Evolutionary conservation across 2,797 vertebrate genomes (phyloP), one percentile per base, ranked within the genome.

Genomic region (Myotis myotis): DNA sequence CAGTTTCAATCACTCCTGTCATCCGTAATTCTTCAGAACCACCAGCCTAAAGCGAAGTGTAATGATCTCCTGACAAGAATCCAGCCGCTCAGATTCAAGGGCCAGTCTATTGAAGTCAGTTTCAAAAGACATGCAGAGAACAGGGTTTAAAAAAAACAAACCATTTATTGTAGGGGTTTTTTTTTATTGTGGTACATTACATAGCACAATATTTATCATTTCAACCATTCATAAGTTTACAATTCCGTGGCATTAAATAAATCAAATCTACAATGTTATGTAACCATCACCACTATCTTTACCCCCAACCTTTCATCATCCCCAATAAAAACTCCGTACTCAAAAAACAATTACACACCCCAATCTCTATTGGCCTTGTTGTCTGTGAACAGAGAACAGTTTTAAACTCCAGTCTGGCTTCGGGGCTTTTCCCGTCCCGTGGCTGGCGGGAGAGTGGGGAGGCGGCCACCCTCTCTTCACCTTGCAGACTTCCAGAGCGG

Each of bases 81-180:
- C 49, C 68, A 74, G 83, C 47, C 6, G 8, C 95, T 33, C 33
- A 84, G 80, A 53, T 64, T 84, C 44, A 74, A 89, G 60, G 75
- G 19, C 72, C 60, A 41, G n/a, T 78, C 51, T 83, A 64, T 95
- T 96, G 97, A 96, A 96, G 95, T 95, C 85, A 23, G 64, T 95
- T 95, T 92, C 95, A 91, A 96, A 96, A 74, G 91, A 89, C 87
- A 89, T 7, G 19, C 36, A 68, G 60, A 60, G 47, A 90, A 55
- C 4, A 44, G 44, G 20, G 36, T 53, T 79, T 89, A 1, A 30
- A 55, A 55, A 71, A 55, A 89, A 44, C 4, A 38, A n/a, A n/a
- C n/a, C 72, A 74, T 55, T 76, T 22, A 74, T 75, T 89, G 72
- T 70, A n/a, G 80, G 22, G 36, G 2, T n/a, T 71, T 72, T 93